Evolutionary conservation across 2,888 invertebrate species (phyloP).

Genomic region (Scaptomyza caliginosa): DNA sequence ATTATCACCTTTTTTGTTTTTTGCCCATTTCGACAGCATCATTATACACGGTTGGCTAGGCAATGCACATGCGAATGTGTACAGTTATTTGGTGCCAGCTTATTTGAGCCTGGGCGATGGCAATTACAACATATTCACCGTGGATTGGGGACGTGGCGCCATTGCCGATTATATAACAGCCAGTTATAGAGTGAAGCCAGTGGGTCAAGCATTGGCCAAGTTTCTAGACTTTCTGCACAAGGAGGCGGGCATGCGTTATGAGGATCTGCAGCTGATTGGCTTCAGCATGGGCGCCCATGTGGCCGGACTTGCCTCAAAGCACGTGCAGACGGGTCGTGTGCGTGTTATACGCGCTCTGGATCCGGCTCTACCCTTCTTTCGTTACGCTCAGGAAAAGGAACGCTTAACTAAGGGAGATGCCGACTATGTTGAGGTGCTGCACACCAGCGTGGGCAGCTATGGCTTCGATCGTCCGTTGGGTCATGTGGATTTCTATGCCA

Average conservation of each 20-base stretch:
- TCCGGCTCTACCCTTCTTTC: conserved; percentile 86
- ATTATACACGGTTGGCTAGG: conserved; percentile 83
- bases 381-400: conserved; percentile 69
- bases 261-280: conserved; percentile 81
- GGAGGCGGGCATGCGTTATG: conserved; percentile 83
- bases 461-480: conserved; percentile 84
- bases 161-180: conserved; percentile 81
- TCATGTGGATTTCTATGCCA: conserved; percentile 86
- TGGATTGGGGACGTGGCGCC: conserved; percentile 83
- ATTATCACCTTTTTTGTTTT: not conserved
- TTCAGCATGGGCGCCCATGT: conserved; percentile 87
- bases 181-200: conserved; percentile 83
- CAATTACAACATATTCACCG: conserved; percentile 78
- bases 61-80: conserved; percentile 75
- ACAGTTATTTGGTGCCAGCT: conserved; percentile 71
- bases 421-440: conserved; percentile 89
- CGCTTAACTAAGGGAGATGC: conserved; percentile 87
- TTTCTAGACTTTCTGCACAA: conserved; percentile 88
- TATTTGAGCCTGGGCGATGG: conserved; percentile 65
- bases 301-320: conserved; percentile 86
- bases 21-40: conserved; percentile 53
- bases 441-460: conserved; percentile 86
- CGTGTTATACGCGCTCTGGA: conserved; percentile 85
- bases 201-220: conserved; percentile 86
- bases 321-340: conserved; percentile 74